Percentiles rank a stretch among this genome's conserved stretches.
Conservation (phyloP, 1,140 invertebrate species). For the Phortica variegata region DNA sequence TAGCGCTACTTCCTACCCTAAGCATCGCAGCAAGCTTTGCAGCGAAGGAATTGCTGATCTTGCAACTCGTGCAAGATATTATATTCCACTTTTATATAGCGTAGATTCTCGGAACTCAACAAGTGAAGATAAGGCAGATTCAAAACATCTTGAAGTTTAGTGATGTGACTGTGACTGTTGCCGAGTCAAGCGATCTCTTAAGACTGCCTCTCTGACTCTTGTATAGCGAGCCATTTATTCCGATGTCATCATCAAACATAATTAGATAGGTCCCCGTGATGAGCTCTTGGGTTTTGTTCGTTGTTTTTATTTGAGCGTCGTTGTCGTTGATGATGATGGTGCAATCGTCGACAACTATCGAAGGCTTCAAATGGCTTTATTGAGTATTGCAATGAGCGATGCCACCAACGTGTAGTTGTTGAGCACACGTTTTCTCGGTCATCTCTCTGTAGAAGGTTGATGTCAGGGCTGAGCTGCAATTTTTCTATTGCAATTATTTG, state of each 20-base stretch:
- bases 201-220: constrained; percentile 1
- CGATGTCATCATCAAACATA: constrained; percentile 2
- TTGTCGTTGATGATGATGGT: constrained; percentile 13
- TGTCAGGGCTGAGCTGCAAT: not conserved
- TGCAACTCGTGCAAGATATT: not conserved
- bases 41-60: too few species aligned
- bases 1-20: too few species aligned
- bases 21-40: too few species aligned
- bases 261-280: constrained; percentile 12
- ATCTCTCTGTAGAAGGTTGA: constrained; percentile 1
- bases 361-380: constrained; percentile 1
- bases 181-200: constrained; percentile 1
- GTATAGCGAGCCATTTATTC: constrained; percentile 10
- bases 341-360: constrained; percentile 3
- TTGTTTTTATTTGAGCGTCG: constrained; percentile 8
- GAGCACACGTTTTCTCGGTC: constrained; percentile 12
- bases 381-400: constrained; percentile 11
- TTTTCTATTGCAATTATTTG: not conserved
- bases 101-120: constrained; percentile 2
- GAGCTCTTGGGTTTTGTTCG: constrained; percentile 5
- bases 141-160: constrained; percentile 5
- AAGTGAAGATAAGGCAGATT: constrained; percentile 8
- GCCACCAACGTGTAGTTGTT: constrained; percentile 14
- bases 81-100: not conserved
- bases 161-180: constrained; percentile 3